phyloP scores from a whole-genome alignment of 2,888 invertebrate genomes.

The Rugalucina vietnamica region DNA sequence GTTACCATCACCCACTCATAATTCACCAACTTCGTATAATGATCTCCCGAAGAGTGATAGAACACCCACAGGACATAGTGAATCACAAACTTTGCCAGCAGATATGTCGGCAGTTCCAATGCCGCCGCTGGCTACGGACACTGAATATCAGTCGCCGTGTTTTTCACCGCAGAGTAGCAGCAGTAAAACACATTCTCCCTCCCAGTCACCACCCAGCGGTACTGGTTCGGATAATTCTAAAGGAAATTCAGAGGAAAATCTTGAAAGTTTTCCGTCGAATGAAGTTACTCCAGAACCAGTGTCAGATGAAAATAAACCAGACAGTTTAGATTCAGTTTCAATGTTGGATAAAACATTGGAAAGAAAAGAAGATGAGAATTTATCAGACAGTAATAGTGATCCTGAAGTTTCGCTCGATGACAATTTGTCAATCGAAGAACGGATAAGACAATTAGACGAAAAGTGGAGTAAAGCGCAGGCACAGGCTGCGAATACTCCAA shows the following conservation, averaged over 20 bases:
- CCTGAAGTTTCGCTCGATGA: slow-evolving; percentile 57
- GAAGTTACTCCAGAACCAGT: slow-evolving; percentile 43
- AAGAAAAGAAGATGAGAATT: slow-evolving; percentile 63
- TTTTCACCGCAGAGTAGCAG: slow-evolving; percentile 74
- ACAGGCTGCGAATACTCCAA: slow-evolving; percentile 57
- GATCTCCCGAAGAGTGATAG: slow-evolving; percentile 49
- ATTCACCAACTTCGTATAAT: slow-evolving; percentile 60
- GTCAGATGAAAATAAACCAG: slow-evolving; percentile 51
- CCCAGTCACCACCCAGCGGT: slow-evolving; percentile 73
- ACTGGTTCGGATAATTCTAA: slow-evolving; percentile 58
- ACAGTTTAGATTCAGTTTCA: slow-evolving; percentile 56
- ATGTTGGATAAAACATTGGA: slow-evolving; percentile 50
- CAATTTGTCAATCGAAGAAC: slow-evolving; percentile 91
- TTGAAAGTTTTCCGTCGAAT: slow-evolving; percentile 54
- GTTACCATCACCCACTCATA: slow-evolving; percentile 67
- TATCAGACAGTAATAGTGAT: slow-evolving; percentile 72
- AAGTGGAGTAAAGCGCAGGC: slow-evolving; percentile 87
- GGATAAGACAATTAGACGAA: slow-evolving; percentile 96
- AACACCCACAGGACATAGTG: slow-evolving; percentile 10
- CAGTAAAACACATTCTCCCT: slow-evolving; percentile 74
- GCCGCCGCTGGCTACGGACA: neutral
- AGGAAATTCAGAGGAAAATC: slow-evolving; percentile 60
- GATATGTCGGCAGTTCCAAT: neutral
- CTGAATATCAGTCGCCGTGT: slow-evolving; percentile 68
- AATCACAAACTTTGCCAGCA: slow-evolving; percentile 5